Conservation (phyloP, 2,113 vertebrate genomes). For the Columbina picui region DNA sequence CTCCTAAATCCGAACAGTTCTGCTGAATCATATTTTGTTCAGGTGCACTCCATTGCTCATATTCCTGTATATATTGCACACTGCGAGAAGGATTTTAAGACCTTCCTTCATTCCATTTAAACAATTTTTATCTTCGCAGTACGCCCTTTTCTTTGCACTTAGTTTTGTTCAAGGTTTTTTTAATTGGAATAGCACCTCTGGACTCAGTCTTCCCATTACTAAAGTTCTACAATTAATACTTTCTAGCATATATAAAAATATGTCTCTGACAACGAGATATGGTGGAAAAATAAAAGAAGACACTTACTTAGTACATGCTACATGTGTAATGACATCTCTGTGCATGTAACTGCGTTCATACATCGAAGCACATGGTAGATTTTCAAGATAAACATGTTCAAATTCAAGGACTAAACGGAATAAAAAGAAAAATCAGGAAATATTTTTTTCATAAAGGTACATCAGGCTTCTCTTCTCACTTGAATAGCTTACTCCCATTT, state of each 20-base stretch:
- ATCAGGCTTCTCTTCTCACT: not conserved
- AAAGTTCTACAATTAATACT: not conserved
- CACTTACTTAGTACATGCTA: constrained; percentile 94
- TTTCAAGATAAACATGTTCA: constrained; percentile 92
- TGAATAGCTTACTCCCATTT: not conserved
- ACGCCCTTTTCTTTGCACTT: not conserved
- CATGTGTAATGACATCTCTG: constrained; percentile 93
- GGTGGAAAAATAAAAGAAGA: not conserved
- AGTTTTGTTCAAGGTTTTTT: not conserved
- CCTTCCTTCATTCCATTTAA: not conserved
- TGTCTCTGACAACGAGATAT: not conserved
- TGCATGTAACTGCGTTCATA: constrained; percentile 99
- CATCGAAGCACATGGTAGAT: constrained; percentile 93
- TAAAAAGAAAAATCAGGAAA: not conserved
- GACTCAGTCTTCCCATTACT: not conserved
- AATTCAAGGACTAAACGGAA: constrained; percentile 85
- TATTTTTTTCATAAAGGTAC: not conserved
- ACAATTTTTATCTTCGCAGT: not conserved
- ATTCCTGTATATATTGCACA: not conserved
- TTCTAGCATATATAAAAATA: not conserved
- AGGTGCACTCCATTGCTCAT: not conserved
- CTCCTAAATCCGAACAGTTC: not conserved
- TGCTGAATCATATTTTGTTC: not conserved
- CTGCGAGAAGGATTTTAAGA: not conserved
- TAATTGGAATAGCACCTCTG: not conserved